Conservation (phyloP, 2,797 vertebrate species). For the Gymnocypris eckloni region DNA sequence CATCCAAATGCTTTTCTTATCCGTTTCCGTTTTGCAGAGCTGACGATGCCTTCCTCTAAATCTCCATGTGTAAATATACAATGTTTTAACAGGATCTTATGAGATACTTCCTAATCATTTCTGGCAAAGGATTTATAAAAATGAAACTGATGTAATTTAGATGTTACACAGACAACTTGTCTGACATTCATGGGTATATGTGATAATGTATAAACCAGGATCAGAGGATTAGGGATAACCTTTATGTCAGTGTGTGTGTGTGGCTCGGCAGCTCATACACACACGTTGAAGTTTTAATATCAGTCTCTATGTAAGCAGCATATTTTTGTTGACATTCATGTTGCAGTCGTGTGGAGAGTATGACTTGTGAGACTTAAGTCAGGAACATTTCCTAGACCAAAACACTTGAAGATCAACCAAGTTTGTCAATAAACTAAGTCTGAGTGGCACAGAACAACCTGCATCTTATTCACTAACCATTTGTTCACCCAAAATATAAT, state of each 20-base stretch:
- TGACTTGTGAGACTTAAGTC: background rate
- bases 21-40: conserved; percentile 1
- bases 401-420: background rate
- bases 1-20: conserved; percentile 52
- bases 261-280: background rate
- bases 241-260: background rate
- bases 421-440: background rate
- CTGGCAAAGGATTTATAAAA: conserved; percentile 2
- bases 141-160: conserved; percentile 12
- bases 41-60: conserved; percentile 11
- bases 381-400: background rate
- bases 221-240: conserved; percentile 38
- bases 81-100: conserved; percentile 28
- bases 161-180: conserved; percentile 17
- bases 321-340: background rate
- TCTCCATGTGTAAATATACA: conserved; percentile 19
- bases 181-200: conserved; percentile 35
- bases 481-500: background rate
- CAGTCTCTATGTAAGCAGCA: background rate
- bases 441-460: background rate
- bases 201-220: conserved; percentile 31
- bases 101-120: conserved; percentile 27
- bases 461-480: background rate
- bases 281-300: conserved; percentile 24
- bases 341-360: background rate